These are phyloP conservation scores for Venustaconcha ellipsiformis DNA, from an alignment of 1,140 invertebrate species.

Conservation along the genomic window DNA sequence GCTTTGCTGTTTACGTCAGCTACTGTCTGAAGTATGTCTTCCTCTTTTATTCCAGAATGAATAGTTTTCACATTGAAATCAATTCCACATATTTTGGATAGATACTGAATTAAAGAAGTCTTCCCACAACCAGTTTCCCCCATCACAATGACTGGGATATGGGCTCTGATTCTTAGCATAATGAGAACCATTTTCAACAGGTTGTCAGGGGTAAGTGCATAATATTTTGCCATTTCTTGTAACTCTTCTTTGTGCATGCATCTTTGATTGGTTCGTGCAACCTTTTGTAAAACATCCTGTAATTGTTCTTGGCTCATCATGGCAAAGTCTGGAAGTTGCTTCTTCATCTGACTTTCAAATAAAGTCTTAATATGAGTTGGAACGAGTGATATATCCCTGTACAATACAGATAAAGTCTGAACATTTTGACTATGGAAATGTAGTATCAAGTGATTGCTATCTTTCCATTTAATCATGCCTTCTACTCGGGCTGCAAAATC, in stretches of 20 bases:
- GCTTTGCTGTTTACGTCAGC: slow-evolving; percentile 4
- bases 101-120: slow-evolving; percentile 46
- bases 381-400: slow-evolving; percentile 3
- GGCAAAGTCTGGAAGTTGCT: slow-evolving; percentile 24
- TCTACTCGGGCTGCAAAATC: slow-evolving; percentile 23
- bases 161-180: slow-evolving; percentile 31
- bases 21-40: slow-evolving; percentile 3
- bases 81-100: slow-evolving; percentile 9
- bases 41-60: slow-evolving; percentile 23
- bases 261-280: slow-evolving; percentile 19
- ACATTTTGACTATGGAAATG: slow-evolving; percentile 46
- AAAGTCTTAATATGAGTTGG: slow-evolving; percentile 4
- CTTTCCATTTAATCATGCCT: slow-evolving; percentile 47
- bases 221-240: slow-evolving; percentile 17
- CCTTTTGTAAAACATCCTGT: slow-evolving; percentile 29
- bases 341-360: slow-evolving; percentile 45
- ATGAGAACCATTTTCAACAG: slow-evolving; percentile 50
- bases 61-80: slow-evolving; percentile 4
- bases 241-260: background rate
- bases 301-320: slow-evolving; percentile 22
- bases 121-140: slow-evolving; percentile 64
- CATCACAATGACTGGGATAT: slow-evolving; percentile 59
- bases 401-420: slow-evolving; percentile 42
- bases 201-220: slow-evolving; percentile 51
- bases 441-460: slow-evolving; percentile 46